Evolutionary conservation across 2,113 vertebrate genomes (phyloP).

Genomic region (Bos taurus): DNA sequence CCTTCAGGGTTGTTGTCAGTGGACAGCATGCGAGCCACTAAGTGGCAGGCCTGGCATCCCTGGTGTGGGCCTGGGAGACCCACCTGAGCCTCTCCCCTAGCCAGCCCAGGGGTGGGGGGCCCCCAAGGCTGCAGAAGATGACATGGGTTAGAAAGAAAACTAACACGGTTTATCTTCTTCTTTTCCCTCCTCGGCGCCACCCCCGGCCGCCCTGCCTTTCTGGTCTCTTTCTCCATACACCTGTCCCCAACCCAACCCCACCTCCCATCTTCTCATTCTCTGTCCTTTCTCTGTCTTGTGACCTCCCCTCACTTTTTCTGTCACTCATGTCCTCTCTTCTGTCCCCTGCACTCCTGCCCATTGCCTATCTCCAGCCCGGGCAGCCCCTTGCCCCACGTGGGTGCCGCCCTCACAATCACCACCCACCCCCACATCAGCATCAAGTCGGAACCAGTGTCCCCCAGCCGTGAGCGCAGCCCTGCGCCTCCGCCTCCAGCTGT

Average conservation of each 20-base stretch:
- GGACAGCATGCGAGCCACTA: not conserved
- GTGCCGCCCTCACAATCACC: constrained; percentile 94
- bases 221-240: not conserved
- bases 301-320: not conserved
- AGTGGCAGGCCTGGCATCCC: not conserved
- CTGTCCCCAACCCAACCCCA: not conserved
- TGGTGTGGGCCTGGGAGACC: not conserved
- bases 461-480: constrained; percentile 90
- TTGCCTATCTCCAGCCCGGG: constrained; percentile 83
- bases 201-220: not conserved
- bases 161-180: constrained; percentile 31
- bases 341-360: not conserved
- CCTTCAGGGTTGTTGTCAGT: not conserved
- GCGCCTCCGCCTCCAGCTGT: constrained; percentile 86
- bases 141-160: not conserved
- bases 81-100: not conserved
- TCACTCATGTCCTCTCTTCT: not conserved
- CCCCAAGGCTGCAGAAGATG: not conserved
- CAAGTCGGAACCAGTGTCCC: constrained; percentile 96
- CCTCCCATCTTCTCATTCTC: constrained; percentile 10
- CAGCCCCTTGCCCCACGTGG: constrained; percentile 88
- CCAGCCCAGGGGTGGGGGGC: not conserved
- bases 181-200: constrained; percentile 2
- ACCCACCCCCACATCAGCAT: constrained; percentile 93
- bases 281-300: not conserved